Evolutionary conservation across 2,797 vertebrate species (phyloP).

Genomic region (Oreochromis grahami): DNA sequence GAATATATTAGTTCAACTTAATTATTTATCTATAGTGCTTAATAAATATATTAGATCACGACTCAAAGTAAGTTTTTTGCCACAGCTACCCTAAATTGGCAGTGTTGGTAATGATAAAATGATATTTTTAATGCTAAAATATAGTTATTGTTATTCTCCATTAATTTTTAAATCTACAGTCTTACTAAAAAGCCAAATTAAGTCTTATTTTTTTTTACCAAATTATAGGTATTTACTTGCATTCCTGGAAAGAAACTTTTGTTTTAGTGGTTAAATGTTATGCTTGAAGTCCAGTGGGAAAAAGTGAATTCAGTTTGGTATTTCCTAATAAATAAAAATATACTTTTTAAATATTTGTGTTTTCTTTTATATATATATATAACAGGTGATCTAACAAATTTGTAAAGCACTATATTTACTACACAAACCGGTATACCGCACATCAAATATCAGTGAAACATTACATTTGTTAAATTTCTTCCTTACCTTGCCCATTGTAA

Average conservation of each 20-base stretch:
- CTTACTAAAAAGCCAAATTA: background rate
- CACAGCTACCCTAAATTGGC: background rate
- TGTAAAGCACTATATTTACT: background rate
- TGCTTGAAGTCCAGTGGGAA: background rate
- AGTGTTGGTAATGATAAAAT: background rate
- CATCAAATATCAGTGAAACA: background rate
- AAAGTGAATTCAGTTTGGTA: background rate
- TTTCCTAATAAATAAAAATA: background rate
- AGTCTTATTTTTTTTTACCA: background rate
- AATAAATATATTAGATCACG: background rate
- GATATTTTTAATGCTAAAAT: background rate
- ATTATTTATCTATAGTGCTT: background rate
- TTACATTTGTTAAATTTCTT: conserved; percentile 5
- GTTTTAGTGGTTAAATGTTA: background rate
- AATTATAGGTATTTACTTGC: background rate
- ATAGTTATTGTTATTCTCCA: background rate
- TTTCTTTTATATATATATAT: background rate
- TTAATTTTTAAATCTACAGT: background rate
- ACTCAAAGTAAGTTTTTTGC: background rate
- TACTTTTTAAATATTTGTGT: background rate
- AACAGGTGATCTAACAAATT: background rate
- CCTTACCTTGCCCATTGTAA: conserved; percentile 80
- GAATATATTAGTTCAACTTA: background rate
- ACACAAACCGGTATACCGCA: background rate
- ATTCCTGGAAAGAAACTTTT: background rate